phyloP scores from a whole-genome alignment of 2,888 invertebrate species.

The Ellobium chinense region DNA sequence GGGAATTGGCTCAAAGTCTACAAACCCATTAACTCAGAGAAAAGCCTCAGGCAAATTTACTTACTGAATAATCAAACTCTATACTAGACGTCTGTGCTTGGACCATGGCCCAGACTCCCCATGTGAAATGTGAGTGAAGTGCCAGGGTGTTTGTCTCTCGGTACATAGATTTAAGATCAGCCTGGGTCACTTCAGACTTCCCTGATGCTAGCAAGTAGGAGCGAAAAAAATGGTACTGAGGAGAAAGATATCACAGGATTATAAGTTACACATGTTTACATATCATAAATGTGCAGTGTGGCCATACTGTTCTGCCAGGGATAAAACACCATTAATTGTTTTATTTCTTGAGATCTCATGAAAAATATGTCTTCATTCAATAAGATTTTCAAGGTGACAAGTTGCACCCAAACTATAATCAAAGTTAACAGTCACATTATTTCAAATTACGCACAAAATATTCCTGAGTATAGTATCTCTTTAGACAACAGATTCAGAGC shows the following conservation, averaged over 20 bases:
- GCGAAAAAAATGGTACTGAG: constrained; percentile 81
- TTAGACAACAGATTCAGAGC: too few species aligned
- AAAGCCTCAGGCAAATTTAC: constrained; percentile 72
- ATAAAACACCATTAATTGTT: too few species aligned
- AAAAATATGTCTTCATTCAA: too few species aligned
- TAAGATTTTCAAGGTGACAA: too few species aligned
- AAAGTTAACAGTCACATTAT: too few species aligned
- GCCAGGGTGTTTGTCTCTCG: constrained; percentile 89
- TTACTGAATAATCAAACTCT: constrained; percentile 94
- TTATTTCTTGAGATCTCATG: too few species aligned
- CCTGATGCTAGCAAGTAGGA: constrained; percentile 81
- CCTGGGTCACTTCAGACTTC: constrained; percentile 78
- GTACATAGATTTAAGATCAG: constrained; percentile 85
- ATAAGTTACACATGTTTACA: too few species aligned
- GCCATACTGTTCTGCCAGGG: too few species aligned
- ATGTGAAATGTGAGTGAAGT: constrained; percentile 90
- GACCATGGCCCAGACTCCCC: constrained; percentile 94
- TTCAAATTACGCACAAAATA: too few species aligned
- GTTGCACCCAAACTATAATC: too few species aligned
- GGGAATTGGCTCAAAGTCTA: background rate
- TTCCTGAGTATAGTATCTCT: too few species aligned
- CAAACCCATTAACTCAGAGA: background rate
- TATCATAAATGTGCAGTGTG: too few species aligned
- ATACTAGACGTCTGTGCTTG: constrained; percentile 93
- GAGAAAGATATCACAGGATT: constrained; percentile 33